Percentiles rank a stretch among this genome's conserved stretches.
These are phyloP conservation scores for Siphamia tubifer DNA, from an alignment of 2,113 vertebrate species.

Conservation along the genomic window DNA sequence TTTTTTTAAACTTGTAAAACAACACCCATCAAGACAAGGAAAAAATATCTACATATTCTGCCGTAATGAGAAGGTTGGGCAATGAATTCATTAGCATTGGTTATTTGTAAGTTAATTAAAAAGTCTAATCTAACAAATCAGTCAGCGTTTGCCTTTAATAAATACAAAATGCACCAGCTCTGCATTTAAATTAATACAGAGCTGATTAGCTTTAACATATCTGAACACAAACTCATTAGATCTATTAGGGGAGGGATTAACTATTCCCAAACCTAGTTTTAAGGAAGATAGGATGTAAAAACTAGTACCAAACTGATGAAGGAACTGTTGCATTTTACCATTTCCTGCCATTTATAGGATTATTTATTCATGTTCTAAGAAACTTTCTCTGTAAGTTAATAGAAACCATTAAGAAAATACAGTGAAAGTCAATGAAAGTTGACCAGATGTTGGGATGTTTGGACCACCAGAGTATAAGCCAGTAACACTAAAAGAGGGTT, in stretches of 20 bases:
- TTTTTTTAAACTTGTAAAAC: too few species aligned
- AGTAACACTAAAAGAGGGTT: conserved; percentile 29
- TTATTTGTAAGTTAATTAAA: conserved; percentile 25
- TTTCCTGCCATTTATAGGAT: not conserved
- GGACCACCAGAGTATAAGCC: not conserved
- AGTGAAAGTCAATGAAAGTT: not conserved
- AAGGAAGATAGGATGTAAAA: not conserved
- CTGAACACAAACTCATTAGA: not conserved
- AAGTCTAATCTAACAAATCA: conserved; percentile 15
- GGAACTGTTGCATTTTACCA: not conserved
- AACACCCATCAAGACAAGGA: not conserved
- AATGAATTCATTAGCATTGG: conserved; percentile 18
- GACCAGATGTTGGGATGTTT: conserved; percentile 20
- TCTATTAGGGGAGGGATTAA: not conserved
- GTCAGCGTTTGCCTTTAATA: not conserved
- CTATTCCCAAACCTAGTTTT: not conserved
- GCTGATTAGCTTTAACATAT: not conserved
- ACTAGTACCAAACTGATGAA: not conserved
- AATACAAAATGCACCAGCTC: not conserved
- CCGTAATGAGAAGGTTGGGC: not conserved
- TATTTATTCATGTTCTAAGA: too few species aligned
- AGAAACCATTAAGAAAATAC: not conserved
- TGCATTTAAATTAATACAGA: not conserved
- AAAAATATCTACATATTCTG: not conserved
- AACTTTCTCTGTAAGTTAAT: not conserved